A percentile compares a stretch with the other conserved stretches of the same genome.
Conservation (phyloP, 2,113 vertebrate genomes). For the Dryoscopus gambensis region DNA sequence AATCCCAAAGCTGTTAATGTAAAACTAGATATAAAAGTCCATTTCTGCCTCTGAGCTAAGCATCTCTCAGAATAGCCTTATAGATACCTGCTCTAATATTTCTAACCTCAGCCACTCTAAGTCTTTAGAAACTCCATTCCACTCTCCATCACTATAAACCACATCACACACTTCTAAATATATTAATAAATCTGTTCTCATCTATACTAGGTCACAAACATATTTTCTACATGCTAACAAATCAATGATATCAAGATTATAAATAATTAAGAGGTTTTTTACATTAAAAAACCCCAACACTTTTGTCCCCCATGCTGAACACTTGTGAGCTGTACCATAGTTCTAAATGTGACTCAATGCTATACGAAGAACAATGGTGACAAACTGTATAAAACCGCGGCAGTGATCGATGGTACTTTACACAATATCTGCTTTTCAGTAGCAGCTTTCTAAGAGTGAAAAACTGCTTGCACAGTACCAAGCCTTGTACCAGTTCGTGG, state of each 20-base stretch:
- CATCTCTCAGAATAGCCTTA: neutral
- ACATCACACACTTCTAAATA: neutral
- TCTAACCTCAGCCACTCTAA: neutral
- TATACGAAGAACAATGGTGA: constrained; percentile 85
- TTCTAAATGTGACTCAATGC: constrained; percentile 64
- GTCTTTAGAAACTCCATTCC: neutral
- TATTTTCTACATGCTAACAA: neutral
- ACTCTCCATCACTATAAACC: neutral
- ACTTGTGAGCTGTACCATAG: constrained; percentile 56
- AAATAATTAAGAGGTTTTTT: neutral
- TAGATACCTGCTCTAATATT: neutral
- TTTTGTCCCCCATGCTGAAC: neutral
- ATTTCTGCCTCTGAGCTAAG: neutral
- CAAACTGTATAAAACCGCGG: constrained; percentile 77
- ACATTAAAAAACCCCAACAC: neutral
- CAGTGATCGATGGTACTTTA: constrained; percentile 76
- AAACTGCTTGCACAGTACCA: constrained; percentile 48
- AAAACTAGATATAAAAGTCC: neutral
- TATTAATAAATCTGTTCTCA: neutral
- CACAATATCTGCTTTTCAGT: constrained; percentile 90
- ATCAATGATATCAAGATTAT: neutral
- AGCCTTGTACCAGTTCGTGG: constrained; percentile 82
- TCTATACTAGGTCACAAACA: neutral
- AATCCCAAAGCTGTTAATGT: neutral
- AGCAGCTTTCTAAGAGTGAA: constrained; percentile 38